These are phyloP conservation scores for Lordiphosa fenestrarum DNA, from an alignment of 2,888 invertebrate species.

Conservation along the genomic window DNA sequence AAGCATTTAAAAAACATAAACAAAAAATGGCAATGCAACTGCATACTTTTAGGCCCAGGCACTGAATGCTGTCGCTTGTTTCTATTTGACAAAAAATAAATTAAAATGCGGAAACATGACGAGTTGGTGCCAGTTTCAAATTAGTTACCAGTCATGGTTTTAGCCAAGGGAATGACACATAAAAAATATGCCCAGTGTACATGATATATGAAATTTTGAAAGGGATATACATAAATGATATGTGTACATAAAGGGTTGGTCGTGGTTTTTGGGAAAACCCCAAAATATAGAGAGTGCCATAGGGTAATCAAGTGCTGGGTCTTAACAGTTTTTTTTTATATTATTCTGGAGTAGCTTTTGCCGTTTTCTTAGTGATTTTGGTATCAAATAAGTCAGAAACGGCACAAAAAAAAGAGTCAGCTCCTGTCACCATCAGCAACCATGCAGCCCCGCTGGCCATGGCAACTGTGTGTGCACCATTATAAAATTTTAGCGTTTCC, in stretches of 20 bases:
- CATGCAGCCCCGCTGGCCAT: conserved; percentile 11
- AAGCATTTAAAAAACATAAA: conserved; percentile 61
- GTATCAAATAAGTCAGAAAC: too few relatives aligned
- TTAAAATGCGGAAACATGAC: conserved; percentile 7
- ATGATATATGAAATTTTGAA: conserved; percentile 38
- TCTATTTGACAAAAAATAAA: conserved; percentile 26
- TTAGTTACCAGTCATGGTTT: conserved; percentile 53
- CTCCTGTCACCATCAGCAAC: not conserved
- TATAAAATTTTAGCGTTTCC: conserved; percentile 35
- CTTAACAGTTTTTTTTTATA: not conserved
- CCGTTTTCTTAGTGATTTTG: too few relatives aligned
- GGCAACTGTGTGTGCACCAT: conserved; percentile 32
- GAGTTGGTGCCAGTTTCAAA: conserved; percentile 47
- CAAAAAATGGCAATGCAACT: conserved; percentile 14
- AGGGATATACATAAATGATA: conserved; percentile 33
- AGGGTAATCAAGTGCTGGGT: too few relatives aligned
- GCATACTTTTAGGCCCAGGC: conserved; percentile 31
- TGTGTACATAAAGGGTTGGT: conserved; percentile 25
- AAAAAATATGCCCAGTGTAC: conserved; percentile 23
- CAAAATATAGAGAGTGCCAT: not conserved
- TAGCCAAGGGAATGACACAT: conserved; percentile 30
- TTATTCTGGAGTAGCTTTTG: too few relatives aligned
- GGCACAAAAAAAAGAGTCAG: too few relatives aligned
- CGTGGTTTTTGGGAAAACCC: not conserved
- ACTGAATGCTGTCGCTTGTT: conserved; percentile 9